Percentiles rank a stretch among this genome's conserved stretches.
phyloP scores from a whole-genome alignment of 2,113 vertebrate genomes.

The Ciconia maguari region DNA sequence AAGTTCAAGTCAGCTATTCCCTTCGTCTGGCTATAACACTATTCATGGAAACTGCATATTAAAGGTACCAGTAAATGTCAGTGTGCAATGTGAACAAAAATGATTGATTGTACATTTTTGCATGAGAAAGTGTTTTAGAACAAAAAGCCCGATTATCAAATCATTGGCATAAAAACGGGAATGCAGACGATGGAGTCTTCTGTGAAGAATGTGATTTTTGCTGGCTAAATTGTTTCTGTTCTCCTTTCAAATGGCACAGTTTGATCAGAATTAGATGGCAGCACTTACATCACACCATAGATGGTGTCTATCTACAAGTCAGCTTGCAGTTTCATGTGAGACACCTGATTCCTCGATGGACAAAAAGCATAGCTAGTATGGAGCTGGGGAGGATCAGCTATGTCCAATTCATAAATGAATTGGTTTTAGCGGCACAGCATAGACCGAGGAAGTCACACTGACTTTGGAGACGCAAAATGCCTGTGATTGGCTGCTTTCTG shows the following conservation, averaged over 20 bases:
- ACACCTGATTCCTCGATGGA: background rate
- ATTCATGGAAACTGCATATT: slow-evolving; percentile 37
- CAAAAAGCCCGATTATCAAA: slow-evolving; percentile 39
- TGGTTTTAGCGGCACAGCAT: background rate
- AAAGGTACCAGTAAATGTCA: slow-evolving; percentile 19
- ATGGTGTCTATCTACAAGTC: background rate
- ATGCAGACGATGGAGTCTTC: background rate
- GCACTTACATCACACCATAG: background rate
- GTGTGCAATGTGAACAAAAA: slow-evolving; percentile 1
- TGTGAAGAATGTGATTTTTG: background rate
- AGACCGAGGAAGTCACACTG: background rate
- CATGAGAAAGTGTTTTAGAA: slow-evolving; percentile 3
- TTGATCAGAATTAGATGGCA: background rate
- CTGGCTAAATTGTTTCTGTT: background rate
- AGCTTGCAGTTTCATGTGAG: background rate
- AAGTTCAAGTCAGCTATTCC: slow-evolving; percentile 22
- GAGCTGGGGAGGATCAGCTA: background rate
- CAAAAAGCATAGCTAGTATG: background rate
- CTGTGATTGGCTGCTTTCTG: background rate
- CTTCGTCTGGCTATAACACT: slow-evolving; percentile 21
- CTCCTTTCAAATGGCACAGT: background rate
- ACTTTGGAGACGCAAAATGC: background rate
- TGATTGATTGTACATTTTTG: slow-evolving; percentile 50
- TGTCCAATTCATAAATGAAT: background rate
- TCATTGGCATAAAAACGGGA: background rate